Conservation (phyloP, 2,113 vertebrate genomes). For the Octodon degus region DNA sequence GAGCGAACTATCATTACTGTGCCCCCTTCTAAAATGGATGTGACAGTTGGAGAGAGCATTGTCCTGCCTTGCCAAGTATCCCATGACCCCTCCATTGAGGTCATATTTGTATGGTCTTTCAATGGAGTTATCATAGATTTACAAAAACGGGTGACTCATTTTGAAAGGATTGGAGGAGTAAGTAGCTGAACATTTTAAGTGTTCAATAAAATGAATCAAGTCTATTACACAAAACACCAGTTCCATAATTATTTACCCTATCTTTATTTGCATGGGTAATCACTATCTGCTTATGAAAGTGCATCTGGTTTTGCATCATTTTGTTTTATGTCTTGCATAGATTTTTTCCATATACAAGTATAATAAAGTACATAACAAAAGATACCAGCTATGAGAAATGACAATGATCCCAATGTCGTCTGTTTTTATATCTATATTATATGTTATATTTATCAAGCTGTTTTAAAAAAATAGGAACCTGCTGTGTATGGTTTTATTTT, state of each 20-base stretch:
- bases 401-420: constrained; percentile 76
- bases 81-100: constrained; percentile 89
- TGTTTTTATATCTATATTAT: constrained; percentile 77
- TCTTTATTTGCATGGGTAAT: constrained; percentile 63
- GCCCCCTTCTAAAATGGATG: constrained; percentile 91
- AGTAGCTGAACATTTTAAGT: constrained; percentile 74
- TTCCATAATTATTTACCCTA: neutral
- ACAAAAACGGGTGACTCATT: constrained; percentile 88
- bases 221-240: neutral
- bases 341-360: constrained; percentile 77
- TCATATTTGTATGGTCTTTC: constrained; percentile 92
- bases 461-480: constrained; percentile 66
- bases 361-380: constrained; percentile 81
- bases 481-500: constrained; percentile 70
- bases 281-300: constrained; percentile 66
- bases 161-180: constrained; percentile 93
- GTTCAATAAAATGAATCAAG: constrained; percentile 21
- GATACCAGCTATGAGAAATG: constrained; percentile 70
- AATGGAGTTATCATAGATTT: constrained; percentile 91
- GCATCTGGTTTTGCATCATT: constrained; percentile 78
- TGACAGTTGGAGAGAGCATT: constrained; percentile 92
- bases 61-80: constrained; percentile 93
- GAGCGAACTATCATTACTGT: constrained; percentile 90
- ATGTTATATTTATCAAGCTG: constrained; percentile 77
- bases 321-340: constrained; percentile 76